Percentiles rank a stretch among this genome's conserved stretches.
Evolutionary conservation across 35 echinoderm and acorn worm genomes (phyloP).

Genomic region (Lytechinus pictus): DNA sequence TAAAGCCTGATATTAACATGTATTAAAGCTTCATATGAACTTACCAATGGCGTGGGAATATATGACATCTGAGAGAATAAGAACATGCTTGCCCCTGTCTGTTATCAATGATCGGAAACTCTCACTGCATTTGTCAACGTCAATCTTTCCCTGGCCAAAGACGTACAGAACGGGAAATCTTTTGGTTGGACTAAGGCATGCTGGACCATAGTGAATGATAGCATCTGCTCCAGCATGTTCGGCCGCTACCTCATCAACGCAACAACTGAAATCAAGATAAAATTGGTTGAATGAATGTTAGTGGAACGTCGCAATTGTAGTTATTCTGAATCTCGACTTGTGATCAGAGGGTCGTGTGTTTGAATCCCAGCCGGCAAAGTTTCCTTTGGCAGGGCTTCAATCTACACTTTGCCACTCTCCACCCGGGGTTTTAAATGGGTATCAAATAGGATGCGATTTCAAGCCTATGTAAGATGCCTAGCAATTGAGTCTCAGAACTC

Average conservation of each 20-base stretch:
- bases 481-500: too few relatives aligned
- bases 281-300: neutral
- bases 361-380: too few relatives aligned
- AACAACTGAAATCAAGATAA: slow-evolving; percentile 68
- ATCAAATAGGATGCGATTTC: too few relatives aligned
- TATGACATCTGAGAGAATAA: slow-evolving; percentile 92
- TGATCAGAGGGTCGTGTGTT: too few relatives aligned
- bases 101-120: slow-evolving; percentile 54
- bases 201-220: slow-evolving; percentile 94
- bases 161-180: slow-evolving; percentile 86
- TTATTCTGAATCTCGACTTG: too few relatives aligned
- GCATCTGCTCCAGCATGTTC: slow-evolving; percentile 81
- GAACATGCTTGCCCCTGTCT: slow-evolving; percentile 49
- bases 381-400: too few relatives aligned
- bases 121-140: slow-evolving; percentile 64
- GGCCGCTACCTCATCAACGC: slow-evolving; percentile 94
- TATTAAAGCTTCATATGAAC: neutral
- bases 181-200: slow-evolving; percentile 86
- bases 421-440: too few relatives aligned
- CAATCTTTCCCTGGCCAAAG: slow-evolving; percentile 71
- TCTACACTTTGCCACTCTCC: too few relatives aligned
- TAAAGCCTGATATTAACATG: too few relatives aligned
- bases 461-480: too few relatives aligned
- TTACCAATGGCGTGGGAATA: slow-evolving; percentile 79
- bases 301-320: too few relatives aligned